phyloP scores from a whole-genome alignment of 2,113 vertebrate species.

The Gila orcuttii region DNA sequence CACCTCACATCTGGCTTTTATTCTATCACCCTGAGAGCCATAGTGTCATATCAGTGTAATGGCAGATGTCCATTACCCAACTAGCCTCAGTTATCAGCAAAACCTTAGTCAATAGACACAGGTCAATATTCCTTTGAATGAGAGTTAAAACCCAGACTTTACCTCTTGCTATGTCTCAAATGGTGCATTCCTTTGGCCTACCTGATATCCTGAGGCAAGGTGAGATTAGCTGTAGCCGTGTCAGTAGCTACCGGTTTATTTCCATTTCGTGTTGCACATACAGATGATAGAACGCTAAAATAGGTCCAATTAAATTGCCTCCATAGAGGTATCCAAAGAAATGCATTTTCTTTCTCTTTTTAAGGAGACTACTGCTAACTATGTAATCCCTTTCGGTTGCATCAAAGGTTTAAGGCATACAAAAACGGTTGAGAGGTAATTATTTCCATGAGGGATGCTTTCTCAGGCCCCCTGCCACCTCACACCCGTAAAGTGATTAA shows the following conservation, averaged over 20 bases:
- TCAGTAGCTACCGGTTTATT: neutral
- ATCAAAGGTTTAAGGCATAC: conserved; percentile 52
- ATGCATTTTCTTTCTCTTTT: conserved; percentile 14
- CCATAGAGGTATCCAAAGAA: conserved; percentile 56
- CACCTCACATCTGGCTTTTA: neutral
- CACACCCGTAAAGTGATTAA: conserved; percentile 64
- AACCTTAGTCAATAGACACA: conserved; percentile 29
- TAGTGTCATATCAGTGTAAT: conserved; percentile 22
- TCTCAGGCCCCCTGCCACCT: conserved; percentile 54
- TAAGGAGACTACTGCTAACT: conserved; percentile 26
- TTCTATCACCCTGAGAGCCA: neutral
- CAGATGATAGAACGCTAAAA: conserved; percentile 61
- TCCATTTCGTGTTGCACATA: conserved; percentile 37
- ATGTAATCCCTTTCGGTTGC: neutral
- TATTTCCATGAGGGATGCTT: conserved; percentile 66
- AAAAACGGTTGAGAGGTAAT: conserved; percentile 64
- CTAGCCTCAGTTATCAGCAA: conserved; percentile 20
- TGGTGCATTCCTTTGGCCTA: conserved; percentile 22
- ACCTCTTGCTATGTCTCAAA: conserved; percentile 18
- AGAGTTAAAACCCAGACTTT: conserved; percentile 35
- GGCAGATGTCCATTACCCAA: conserved; percentile 10
- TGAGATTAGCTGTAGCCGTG: neutral
- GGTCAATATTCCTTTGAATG: conserved; percentile 1
- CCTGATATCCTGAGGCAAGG: conserved; percentile 15
- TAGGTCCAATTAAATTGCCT: conserved; percentile 56